phyloP scores from a whole-genome alignment of 37 sponge, comb jelly and placozoan genomes.

The Dysidea cf. avara region DNA sequence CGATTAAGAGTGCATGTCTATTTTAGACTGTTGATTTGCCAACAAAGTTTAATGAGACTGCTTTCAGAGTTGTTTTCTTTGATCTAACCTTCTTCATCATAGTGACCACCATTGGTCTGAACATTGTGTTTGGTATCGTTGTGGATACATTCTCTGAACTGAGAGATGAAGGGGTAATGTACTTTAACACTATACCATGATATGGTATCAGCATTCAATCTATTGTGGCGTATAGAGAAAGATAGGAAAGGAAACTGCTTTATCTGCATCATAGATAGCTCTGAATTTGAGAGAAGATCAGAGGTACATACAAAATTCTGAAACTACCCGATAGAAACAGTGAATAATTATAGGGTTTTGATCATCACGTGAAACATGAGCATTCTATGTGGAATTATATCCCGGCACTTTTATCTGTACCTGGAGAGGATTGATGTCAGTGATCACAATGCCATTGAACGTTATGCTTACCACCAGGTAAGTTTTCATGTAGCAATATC shows the following conservation, averaged over 20 bases:
- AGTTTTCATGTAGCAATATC: too few species aligned
- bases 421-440: conserved; percentile 29
- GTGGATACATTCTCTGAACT: conserved; percentile 91
- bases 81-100: conserved; percentile 90
- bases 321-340: not conserved
- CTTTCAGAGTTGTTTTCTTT: conserved; percentile 34
- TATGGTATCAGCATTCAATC: too few species aligned
- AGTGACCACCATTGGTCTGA: conserved; percentile 84
- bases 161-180: conserved; percentile 65
- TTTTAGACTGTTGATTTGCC: too few species aligned
- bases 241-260: conserved; percentile 60
- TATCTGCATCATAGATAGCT: conserved; percentile 49
- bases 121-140: conserved; percentile 91
- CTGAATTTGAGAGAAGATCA: conserved; percentile 64
- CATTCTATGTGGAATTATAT: conserved; percentile 60
- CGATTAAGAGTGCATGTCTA: too few species aligned
- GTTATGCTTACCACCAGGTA: conserved; percentile 22
- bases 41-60: not conserved
- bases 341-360: conserved; percentile 27
- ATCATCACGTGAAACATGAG: conserved; percentile 42
- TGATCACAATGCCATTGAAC: conserved; percentile 37
- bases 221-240: conserved; percentile 47
- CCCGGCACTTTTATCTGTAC: conserved; percentile 21
- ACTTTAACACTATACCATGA: not conserved
- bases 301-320: not conserved